Conservation (phyloP, 2,797 vertebrate genomes). For the Paratrypauchen microcephalus region DNA sequence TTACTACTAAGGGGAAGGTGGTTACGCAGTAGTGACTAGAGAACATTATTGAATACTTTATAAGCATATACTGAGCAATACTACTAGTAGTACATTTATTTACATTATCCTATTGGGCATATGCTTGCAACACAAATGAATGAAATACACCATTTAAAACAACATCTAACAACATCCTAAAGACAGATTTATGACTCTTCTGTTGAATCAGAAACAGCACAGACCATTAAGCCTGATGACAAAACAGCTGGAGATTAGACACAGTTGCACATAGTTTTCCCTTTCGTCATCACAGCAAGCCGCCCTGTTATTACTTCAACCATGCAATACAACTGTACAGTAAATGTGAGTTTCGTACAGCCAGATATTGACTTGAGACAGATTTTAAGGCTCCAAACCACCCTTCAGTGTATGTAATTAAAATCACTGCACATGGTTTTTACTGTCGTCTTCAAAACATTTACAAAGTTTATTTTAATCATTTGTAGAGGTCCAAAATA, state of each 20-base stretch:
- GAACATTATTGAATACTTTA: too few relatives aligned
- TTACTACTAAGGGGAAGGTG: too few relatives aligned
- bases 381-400: too few relatives aligned
- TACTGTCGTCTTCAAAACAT: too few relatives aligned
- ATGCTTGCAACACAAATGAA: neutral
- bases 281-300: neutral
- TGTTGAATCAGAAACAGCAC: slow-evolving; percentile 9
- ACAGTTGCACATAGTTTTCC: slow-evolving; percentile 1
- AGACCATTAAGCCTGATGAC: slow-evolving; percentile 15
- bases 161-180: neutral
- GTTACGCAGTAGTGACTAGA: too few relatives aligned
- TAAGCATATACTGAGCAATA: too few relatives aligned
- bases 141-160: neutral
- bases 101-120: neutral
- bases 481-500: too few relatives aligned
- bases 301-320: neutral
- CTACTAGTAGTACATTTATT: neutral
- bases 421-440: too few relatives aligned
- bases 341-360: neutral
- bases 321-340: neutral
- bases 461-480: too few relatives aligned
- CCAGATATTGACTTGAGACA: too few relatives aligned
- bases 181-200: neutral
- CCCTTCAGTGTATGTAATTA: too few relatives aligned
- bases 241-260: neutral